Evolutionary conservation across 2,888 invertebrate species (phyloP), one percentile per base, ranked within the genome.

Genomic region (Orchesellides sinensis): DNA sequence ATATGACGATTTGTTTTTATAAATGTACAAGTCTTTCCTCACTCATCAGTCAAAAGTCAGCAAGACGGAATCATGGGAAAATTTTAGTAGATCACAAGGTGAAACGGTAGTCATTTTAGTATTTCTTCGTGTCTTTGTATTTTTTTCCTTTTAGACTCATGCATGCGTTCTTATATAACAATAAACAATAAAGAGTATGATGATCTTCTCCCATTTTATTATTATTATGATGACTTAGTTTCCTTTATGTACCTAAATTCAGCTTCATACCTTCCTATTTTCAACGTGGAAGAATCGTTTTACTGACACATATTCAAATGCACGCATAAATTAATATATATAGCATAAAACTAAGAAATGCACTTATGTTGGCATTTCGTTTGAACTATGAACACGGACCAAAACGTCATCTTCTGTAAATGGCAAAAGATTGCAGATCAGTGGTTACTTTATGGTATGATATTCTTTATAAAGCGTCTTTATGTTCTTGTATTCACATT

Each of bases 1-100:
- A 66, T 45, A 66, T 40, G 10, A 40, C 40, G n/a, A 40, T 40
- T 40, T 40, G n/a, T 40, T 10, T 40, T 40, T 40, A 65, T 65
- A 65, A 45, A n/a, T 25, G 25, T n/a, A 63, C 21, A 25, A n/a
- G n/a, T 49, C 49, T 66, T 66, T 66, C 49, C 52, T 35, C 21
- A 21, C 69, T 52, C 21, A 10, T 10, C 19, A 52, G 17, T 29
- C 14, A 17, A 63, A 12, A 29, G 35, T 19, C 8, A 56, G 3
- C 25, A 29, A 56, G n/a, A 32, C 56, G 35, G 40, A 72, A 59
- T 59, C 47, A 72, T 72, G 72, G 72, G 72, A 72, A 72, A 72
- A 47, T 72, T 72, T 54, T 72, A 35, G 56, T 45, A 35, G 27
- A 29, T 21, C 59, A 72, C 72, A 72, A 72, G 72, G 72, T 72